Evolutionary conservation across 2,888 invertebrate species (phyloP).

Genomic region (Pseudococcus jackbeardsleyi): DNA sequence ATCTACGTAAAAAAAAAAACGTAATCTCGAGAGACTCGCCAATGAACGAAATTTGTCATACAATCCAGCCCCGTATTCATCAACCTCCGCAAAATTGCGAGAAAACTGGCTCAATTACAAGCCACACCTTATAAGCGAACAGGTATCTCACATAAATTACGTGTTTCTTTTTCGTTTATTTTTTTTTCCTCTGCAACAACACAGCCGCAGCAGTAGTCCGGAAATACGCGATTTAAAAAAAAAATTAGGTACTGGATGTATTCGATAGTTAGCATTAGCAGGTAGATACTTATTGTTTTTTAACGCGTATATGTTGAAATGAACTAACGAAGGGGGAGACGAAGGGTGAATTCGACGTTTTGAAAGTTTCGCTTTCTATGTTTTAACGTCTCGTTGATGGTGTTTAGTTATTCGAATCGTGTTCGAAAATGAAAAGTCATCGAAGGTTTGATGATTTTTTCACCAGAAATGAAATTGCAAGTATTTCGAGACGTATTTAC

Average conservation of each 20-base stretch:
- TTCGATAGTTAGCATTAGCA: neutral
- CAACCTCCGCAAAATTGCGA: constrained; percentile 24
- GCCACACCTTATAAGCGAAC: constrained; percentile 1
- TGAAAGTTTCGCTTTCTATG: too few species aligned
- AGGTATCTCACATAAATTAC: constrained; percentile 35
- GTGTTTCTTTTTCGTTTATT: neutral
- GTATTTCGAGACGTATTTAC: too few species aligned
- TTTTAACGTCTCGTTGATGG: too few species aligned
- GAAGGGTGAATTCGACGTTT: neutral
- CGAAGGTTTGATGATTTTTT: too few species aligned
- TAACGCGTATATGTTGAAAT: neutral
- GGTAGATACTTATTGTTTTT: neutral
- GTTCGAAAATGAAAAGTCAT: too few species aligned
- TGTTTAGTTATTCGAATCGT: too few species aligned
- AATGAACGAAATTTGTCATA: neutral
- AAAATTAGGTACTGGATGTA: neutral
- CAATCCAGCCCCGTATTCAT: neutral
- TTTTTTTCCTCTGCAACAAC: neutral
- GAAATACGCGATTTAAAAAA: constrained; percentile 13
- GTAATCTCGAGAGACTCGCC: neutral
- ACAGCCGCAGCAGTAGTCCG: neutral
- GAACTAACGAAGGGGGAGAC: neutral
- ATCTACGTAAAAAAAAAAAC: neutral
- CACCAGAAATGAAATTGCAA: too few species aligned
- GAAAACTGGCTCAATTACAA: constrained; percentile 31